These are phyloP conservation scores for Drosophila suzukii DNA, from an alignment of 1,140 invertebrate genomes.

Conservation along the genomic window DNA sequence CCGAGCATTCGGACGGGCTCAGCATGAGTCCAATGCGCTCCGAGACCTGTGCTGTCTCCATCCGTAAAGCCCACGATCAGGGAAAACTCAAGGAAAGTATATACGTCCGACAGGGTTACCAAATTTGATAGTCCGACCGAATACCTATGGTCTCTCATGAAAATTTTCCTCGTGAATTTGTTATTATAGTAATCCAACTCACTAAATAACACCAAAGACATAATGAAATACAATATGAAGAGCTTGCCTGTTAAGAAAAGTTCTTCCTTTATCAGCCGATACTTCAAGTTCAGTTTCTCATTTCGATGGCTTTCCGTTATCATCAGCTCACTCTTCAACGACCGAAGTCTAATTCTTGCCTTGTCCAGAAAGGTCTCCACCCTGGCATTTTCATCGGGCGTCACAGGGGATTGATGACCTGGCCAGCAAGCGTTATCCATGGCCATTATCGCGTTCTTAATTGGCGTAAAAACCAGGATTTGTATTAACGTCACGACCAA, in stretches of 20 bases:
- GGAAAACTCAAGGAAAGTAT: conserved; percentile 32
- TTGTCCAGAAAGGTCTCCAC: conserved; percentile 26
- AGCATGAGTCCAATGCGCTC: conserved; percentile 34
- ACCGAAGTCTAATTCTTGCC: conserved; percentile 33
- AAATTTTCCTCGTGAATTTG: neutral
- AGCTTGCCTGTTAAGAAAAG: conserved; percentile 49
- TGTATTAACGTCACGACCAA: conserved; percentile 9
- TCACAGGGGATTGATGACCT: neutral
- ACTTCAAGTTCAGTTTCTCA: conserved; percentile 59
- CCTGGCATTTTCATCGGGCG: neutral
- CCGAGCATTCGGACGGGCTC: conserved; percentile 41
- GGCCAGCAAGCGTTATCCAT: conserved; percentile 47
- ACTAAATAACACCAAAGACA: conserved; percentile 27
- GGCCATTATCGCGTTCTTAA: conserved; percentile 36
- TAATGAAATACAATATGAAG: conserved; percentile 37
- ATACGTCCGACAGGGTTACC: conserved; percentile 25
- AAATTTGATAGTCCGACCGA: conserved; percentile 23
- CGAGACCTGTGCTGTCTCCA: neutral
- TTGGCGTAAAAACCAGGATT: conserved; percentile 37
- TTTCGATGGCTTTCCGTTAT: conserved; percentile 49
- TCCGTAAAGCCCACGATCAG: conserved; percentile 46
- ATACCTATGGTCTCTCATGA: conserved; percentile 5
- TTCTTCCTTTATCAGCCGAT: conserved; percentile 44
- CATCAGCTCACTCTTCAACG: conserved; percentile 32
- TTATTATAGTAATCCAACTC: conserved; percentile 39